These are phyloP conservation scores for Plusia festucae DNA, from an alignment of 2,888 invertebrate genomes.

Conservation along the genomic window DNA sequence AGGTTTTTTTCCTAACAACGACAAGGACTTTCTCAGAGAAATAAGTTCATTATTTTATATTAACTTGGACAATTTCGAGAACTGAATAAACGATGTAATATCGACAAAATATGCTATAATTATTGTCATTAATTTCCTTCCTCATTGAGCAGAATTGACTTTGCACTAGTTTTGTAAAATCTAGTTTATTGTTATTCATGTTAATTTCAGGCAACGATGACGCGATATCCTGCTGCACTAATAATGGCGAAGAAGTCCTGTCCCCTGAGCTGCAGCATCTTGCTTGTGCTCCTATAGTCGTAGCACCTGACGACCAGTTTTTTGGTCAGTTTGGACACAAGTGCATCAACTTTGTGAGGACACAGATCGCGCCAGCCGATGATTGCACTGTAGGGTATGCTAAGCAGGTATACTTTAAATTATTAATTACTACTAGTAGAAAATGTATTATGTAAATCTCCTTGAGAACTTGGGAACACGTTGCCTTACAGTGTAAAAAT, in stretches of 20 bases:
- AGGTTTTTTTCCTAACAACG: too few species aligned
- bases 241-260: conserved; percentile 88
- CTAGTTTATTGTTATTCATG: not conserved
- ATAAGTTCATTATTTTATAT: too few species aligned
- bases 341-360: conserved; percentile 93
- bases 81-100: too few species aligned
- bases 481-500: too few species aligned
- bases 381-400: conserved; percentile 92
- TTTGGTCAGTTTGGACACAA: conserved; percentile 88
- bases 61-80: too few species aligned
- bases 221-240: conserved; percentile 92
- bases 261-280: conserved; percentile 89
- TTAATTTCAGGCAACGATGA: conserved; percentile 90
- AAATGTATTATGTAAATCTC: too few species aligned
- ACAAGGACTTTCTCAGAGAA: too few species aligned
- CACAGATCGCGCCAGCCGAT: conserved; percentile 90
- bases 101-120: too few species aligned
- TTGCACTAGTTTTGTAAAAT: not conserved
- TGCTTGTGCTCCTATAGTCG: conserved; percentile 91
- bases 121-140: too few species aligned
- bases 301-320: conserved; percentile 90
- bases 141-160: too few species aligned
- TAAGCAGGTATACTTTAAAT: conserved; percentile 88
- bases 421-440: too few species aligned
- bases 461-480: too few species aligned